phyloP scores from a whole-genome alignment of 2,113 vertebrate genomes.

The Vidua macroura region DNA sequence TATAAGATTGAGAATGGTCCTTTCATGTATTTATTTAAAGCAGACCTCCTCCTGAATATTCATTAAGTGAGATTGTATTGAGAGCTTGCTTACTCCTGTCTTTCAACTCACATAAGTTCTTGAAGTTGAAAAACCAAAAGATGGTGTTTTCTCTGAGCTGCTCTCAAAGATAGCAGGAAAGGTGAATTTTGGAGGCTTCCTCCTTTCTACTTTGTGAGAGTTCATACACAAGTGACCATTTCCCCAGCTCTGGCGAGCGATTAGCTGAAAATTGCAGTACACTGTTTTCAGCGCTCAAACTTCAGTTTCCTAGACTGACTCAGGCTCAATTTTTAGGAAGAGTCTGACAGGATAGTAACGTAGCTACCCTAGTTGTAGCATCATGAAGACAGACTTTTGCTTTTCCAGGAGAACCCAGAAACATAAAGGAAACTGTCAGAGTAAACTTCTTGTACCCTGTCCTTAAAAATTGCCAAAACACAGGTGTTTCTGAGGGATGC shows the following conservation, averaged over 20 bases:
- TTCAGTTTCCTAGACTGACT: neutral
- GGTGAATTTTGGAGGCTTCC: neutral
- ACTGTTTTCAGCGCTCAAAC: neutral
- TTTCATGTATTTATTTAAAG: neutral
- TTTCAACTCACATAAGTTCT: neutral
- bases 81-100: neutral
- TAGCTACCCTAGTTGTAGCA: neutral
- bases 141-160: neutral
- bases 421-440: neutral
- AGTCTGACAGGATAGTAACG: neutral
- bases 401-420: neutral
- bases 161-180: neutral
- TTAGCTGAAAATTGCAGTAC: neutral
- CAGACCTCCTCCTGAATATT: neutral
- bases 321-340: neutral
- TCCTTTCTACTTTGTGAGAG: neutral
- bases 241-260: neutral
- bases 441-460: neutral
- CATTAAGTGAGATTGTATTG: neutral
- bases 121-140: neutral
- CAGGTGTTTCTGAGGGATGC: neutral
- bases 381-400: neutral
- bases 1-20: neutral
- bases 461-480: neutral
- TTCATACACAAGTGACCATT: neutral